phyloP scores from a whole-genome alignment of 35 echinoderm and acorn worm genomes.

The Amphiura filiformis region DNA sequence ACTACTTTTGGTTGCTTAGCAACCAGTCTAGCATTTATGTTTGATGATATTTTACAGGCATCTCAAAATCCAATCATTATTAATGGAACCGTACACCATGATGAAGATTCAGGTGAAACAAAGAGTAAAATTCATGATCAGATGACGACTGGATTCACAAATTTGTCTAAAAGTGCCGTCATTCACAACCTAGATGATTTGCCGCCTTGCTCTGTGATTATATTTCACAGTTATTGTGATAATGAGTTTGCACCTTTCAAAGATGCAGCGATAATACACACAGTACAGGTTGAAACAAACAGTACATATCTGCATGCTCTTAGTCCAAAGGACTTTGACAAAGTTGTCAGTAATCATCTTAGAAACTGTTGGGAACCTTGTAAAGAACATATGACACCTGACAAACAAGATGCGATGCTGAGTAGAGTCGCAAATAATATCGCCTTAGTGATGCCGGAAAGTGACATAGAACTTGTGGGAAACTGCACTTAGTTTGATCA shows the following conservation, averaged over 20 bases:
- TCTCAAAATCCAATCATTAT: background rate
- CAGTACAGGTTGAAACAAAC: slow-evolving; percentile 13
- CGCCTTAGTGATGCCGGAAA: slow-evolving; percentile 24
- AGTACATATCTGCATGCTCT: too few species aligned
- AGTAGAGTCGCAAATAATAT: slow-evolving; percentile 80
- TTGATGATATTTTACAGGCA: background rate
- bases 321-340: background rate
- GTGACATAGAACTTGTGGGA: too few species aligned
- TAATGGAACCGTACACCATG: background rate
- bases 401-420: slow-evolving; percentile 63
- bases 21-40: background rate
- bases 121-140: too few species aligned
- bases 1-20: background rate
- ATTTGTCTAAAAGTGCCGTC: background rate
- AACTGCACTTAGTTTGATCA: too few species aligned
- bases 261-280: slow-evolving; percentile 59
- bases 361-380: slow-evolving; percentile 31
- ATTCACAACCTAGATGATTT: slow-evolving; percentile 56
- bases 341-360: slow-evolving; percentile 30
- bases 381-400: slow-evolving; percentile 31
- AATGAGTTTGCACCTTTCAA: slow-evolving; percentile 68
- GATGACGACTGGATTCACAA: too few species aligned
- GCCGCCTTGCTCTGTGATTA: slow-evolving; percentile 69
- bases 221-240: slow-evolving; percentile 74
- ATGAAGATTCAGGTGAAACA: too few species aligned